These are phyloP conservation scores for Pogonophryne albipinna DNA, from an alignment of 2,797 vertebrate species.

Conservation along the genomic window DNA sequence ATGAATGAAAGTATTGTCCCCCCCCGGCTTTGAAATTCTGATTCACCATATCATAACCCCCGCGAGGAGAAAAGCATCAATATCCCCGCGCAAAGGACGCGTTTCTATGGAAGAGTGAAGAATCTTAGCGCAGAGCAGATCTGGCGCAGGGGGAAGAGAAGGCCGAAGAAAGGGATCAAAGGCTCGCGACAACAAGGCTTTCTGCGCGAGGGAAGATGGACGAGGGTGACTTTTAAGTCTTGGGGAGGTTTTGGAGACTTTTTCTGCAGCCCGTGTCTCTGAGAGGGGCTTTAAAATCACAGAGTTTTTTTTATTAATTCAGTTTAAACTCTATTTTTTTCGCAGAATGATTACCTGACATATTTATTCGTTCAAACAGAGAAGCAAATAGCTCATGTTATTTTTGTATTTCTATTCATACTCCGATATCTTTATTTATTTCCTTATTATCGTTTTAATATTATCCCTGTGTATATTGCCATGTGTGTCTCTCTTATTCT, in stretches of 20 bases:
- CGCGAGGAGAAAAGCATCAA: conserved; percentile 99
- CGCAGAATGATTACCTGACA: background rate
- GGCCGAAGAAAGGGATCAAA: conserved; percentile 94
- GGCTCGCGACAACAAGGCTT: conserved; percentile 88
- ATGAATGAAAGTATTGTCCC: conserved; percentile 95
- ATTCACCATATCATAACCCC: conserved; percentile 99
- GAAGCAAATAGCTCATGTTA: background rate
- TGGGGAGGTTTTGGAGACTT: conserved; percentile 81
- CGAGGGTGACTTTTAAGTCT: conserved; percentile 91
- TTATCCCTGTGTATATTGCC: no score
- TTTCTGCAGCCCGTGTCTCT: conserved; percentile 69
- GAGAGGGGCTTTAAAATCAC: conserved; percentile 79
- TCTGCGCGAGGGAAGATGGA: conserved; percentile 93
- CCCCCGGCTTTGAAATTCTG: conserved; percentile 90
- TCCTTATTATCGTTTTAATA: no score
- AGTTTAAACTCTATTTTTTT: background rate
- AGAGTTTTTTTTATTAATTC: no score
- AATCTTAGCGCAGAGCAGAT: conserved; percentile 96
- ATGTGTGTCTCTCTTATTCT: no score
- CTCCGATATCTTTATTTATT: no score
- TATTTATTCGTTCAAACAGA: background rate
- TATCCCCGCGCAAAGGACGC: conserved; percentile 95
- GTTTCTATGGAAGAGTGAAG: conserved; percentile 99
- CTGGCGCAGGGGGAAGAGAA: conserved; percentile 83
- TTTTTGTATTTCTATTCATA: no score